phyloP scores from a whole-genome alignment of 1,140 invertebrate species.

The Bradysia coprophila region DNA sequence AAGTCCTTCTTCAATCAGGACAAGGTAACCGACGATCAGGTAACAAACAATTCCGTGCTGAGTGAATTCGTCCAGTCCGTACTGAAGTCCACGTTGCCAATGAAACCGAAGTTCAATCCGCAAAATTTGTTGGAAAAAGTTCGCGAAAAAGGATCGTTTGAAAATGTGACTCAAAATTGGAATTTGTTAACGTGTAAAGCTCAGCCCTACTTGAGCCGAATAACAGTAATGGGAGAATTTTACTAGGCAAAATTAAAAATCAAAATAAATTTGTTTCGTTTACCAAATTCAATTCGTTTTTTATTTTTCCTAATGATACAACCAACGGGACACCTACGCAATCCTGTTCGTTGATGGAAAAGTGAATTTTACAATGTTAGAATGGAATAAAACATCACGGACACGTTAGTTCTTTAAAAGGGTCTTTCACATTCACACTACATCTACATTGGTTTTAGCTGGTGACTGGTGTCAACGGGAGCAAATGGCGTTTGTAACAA shows the following conservation, averaged over 20 bases:
- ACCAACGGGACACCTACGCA: too few species aligned
- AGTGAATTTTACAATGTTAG: too few species aligned
- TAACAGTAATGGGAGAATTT: constrained; percentile 42
- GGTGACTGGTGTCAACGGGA: too few species aligned
- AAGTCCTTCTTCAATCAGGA: neutral
- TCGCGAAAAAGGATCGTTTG: constrained; percentile 24
- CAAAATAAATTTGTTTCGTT: neutral
- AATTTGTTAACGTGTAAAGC: constrained; percentile 38
- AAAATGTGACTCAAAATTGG: constrained; percentile 27
- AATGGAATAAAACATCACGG: too few species aligned
- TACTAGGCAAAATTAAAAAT: neutral
- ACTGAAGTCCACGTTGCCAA: constrained; percentile 10
- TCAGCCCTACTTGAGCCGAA: constrained; percentile 41
- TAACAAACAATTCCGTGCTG: constrained; percentile 5
- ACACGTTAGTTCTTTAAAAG: too few species aligned
- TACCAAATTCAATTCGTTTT: too few species aligned
- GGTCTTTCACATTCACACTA: too few species aligned
- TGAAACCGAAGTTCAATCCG: constrained; percentile 25
- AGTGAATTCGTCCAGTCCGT: constrained; percentile 6
- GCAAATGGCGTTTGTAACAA: too few species aligned
- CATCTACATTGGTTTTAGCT: too few species aligned
- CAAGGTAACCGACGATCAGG: neutral
- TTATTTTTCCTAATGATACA: too few species aligned
- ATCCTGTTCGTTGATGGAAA: too few species aligned
- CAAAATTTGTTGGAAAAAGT: constrained; percentile 33